Base-by-base conservation (phyloP, 2,797 vertebrate species). In the Hozukius guyotensis region DNA sequence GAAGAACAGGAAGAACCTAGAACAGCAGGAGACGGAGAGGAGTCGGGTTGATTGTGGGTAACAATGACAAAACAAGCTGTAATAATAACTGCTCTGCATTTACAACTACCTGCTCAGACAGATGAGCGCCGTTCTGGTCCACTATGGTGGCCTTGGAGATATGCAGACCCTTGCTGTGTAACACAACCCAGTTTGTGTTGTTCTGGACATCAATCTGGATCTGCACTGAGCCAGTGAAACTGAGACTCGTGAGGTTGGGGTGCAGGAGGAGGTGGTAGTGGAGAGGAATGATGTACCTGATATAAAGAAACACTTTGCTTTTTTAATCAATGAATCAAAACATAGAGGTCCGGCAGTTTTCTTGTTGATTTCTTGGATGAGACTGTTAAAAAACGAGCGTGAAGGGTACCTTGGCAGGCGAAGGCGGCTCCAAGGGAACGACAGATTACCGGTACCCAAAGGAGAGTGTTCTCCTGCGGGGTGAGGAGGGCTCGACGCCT, bases 371-470 rank as follows among this genome's bases (percentile, higher is more conserved):
- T 53, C n/a, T 14, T 38, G 11, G 52, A 53, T 63, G 38, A 2
- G 0, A 14, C 16, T 9, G 14, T 57, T 9, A 9, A 12, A 42
- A 72, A 80, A 31, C 0, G 11, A 42, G 12, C 1, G 3, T 38
- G 38, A 32, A 65, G 8, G 8, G 11, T 90, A 94, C 93, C 88
- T 91, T 29, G 94, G 93, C 60, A 95, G 82, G 52, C 93, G 93
- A 32, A 93, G 87, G 32, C 86, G 94, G 73, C 95, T 94, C 96
- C 96, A 96, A 18, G 95, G 95, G 82, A 97, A 97, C 38, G 94
- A 94, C 53, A 95, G 92, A 66, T 89, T 92, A 62, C 88, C 93
- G 61, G 90, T 87, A 29, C 82, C 89, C 56, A 85, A 32, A 72
- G 81, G 80, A 83, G 91, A 57, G 11, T 80, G 91, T 55, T 93